Base-by-base conservation (phyloP, 2,888 invertebrate species). In the Erebia ligea region DNA sequence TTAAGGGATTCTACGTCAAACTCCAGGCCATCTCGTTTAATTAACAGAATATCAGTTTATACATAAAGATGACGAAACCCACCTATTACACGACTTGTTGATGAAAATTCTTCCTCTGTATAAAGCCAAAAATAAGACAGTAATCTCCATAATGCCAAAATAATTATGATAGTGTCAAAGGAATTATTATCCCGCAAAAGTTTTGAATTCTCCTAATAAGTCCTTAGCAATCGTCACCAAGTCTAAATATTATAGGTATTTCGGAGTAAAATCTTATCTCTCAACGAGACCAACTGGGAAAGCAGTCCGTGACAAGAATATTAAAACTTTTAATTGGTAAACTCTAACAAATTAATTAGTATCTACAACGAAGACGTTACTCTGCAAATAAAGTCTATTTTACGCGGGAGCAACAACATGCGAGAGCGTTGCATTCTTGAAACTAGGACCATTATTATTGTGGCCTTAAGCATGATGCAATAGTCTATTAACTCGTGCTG, bases 321-420 rank as follows among this genome's bases (percentile, higher is more conserved):
- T 58, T 58, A 58, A 58, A 58, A 58, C 57, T 58, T 58, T 58
- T 58, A 58, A 58, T 58, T 58, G 57, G 57, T 58, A 58, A 58
- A 58, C 25, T 59, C 59, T 59, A 59, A 59, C 59, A 17, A 42
- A 19, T 17, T 59, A 59, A 59, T 42, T 42, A 34, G 59, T 59
- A 59, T n/a, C 57, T 34, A 34, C 10, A 42, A 59, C 17, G n/a
- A 17, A 59, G 40, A 59, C 17, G 58, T 10, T 40, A 17, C 59
- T 42, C 40, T 10, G 17, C 3, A 17, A 59, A 40, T 42, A 40
- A 59, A 59, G 10, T 17, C 10, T 59, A 9, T 58, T 58, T 58
- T 6, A 34, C 34, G 34, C 1, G 5, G 34, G 34, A 5, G 34
- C 34, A 34, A 34, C 34, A 34, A 34, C 34, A 34, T 34, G 25